Conservation (phyloP, 2,113 vertebrate species). For the Ptyas mucosa region DNA sequence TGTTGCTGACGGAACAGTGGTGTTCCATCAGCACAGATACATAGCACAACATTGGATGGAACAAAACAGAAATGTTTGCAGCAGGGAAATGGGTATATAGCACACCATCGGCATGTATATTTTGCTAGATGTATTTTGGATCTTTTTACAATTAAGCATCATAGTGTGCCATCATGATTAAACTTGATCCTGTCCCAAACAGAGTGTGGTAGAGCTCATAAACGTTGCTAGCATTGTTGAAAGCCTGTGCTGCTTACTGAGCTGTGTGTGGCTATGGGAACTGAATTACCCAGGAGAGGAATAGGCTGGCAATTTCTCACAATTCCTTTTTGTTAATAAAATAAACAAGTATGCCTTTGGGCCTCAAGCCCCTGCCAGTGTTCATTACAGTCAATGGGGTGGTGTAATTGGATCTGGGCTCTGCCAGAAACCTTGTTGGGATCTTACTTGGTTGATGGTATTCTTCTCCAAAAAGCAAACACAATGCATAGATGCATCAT, state of each 20-base stretch:
- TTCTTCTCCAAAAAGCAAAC: not conserved
- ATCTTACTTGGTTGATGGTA: not conserved
- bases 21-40: not conserved
- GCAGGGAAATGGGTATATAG: not conserved
- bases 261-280: conserved; percentile 12
- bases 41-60: not conserved
- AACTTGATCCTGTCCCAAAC: not conserved
- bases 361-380: conserved; percentile 14
- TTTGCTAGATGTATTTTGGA: not conserved
- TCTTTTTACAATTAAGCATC: not conserved
- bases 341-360: conserved; percentile 43
- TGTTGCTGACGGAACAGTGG: not conserved
- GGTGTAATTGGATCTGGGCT: conserved; percentile 14
- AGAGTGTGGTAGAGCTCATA: not conserved
- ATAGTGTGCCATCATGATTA: not conserved
- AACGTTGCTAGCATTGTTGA: not conserved
- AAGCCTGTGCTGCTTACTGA: not conserved
- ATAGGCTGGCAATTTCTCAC: conserved; percentile 27
- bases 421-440: conserved; percentile 2
- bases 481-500: not conserved
- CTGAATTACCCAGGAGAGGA: not conserved
- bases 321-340: conserved; percentile 38
- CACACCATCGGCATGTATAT: not conserved
- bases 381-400: conserved; percentile 35
- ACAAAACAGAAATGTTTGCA: not conserved